Conservation (phyloP, 2,797 vertebrate species). For the Chrosomus eos region DNA sequence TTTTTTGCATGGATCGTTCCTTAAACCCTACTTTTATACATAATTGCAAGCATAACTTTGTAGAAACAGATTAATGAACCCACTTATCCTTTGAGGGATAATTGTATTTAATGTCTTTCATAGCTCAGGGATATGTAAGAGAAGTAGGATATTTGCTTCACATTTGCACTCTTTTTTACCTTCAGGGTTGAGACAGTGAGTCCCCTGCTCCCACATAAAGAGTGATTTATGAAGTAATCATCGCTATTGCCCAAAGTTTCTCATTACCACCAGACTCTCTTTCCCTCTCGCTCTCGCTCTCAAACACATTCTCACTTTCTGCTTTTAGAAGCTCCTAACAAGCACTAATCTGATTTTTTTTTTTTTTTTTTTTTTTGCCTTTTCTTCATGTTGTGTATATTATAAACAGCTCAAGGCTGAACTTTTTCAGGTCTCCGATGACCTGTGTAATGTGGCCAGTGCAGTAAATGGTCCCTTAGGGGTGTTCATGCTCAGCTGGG, state of each 20-base stretch:
- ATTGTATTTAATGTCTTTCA: slow-evolving; percentile 40
- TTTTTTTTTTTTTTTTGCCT: background rate
- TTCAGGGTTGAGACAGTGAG: slow-evolving; percentile 9
- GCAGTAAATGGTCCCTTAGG: slow-evolving; percentile 41
- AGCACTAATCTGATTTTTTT: background rate
- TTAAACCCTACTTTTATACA: background rate
- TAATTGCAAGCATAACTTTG: background rate
- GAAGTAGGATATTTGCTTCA: slow-evolving; percentile 39
- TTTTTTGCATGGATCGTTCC: background rate
- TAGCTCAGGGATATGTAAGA: slow-evolving; percentile 42
- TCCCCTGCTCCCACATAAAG: slow-evolving; percentile 13
- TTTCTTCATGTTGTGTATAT: slow-evolving; percentile 41
- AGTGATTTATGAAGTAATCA: slow-evolving; percentile 47
- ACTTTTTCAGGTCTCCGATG: slow-evolving; percentile 40
- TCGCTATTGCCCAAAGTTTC: slow-evolving; percentile 29
- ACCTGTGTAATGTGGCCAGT: slow-evolving; percentile 40
- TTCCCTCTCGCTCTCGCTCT: slow-evolving; percentile 14
- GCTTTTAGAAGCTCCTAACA: slow-evolving; percentile 16
- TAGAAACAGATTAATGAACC: slow-evolving; percentile 38
- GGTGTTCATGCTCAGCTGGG: slow-evolving; percentile 46
- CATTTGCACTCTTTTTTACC: slow-evolving; percentile 31
- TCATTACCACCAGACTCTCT: slow-evolving; percentile 1
- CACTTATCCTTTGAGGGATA: slow-evolving; percentile 37
- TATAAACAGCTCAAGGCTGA: slow-evolving; percentile 45
- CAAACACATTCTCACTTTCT: background rate